Base-by-base conservation (phyloP, 2,797 vertebrate species). In the Parotocinclus haroldoi region DNA sequence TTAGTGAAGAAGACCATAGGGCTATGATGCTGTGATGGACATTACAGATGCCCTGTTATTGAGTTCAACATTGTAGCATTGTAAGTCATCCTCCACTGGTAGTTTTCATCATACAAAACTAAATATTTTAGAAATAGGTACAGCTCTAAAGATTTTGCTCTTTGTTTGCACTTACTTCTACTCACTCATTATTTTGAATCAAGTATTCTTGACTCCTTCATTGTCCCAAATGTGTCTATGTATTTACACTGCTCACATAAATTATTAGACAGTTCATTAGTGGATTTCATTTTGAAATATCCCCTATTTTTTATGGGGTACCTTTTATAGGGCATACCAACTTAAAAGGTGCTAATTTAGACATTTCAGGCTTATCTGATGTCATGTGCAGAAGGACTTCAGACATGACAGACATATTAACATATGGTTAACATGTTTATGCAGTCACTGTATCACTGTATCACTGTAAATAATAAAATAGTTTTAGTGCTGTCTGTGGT, bases 1-100 rank as follows among this genome's bases (percentile, higher is more conserved):
- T 84, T 81, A 84, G 79, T 77, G 11, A 78, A 79, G 81, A 79
- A 82, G 42, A 83, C 79, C 78, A 83, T 80, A 86, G 84, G 81
- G 80, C 84, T 81, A 83, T 84, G 40, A 69, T 27, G 27, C 70
- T 74, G 81, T 88, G 83, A 89, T 90, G 82, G 73, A 74, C 76
- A 87, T 85, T 76, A 77, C 87, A 89, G 84, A 87, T 84, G 83
- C 78, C 75, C 64, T 44, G 7, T 71, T 76, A 75, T 81, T 45
- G n/a, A 10, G 44, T 13, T 7, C 6, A 62, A 44, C 37, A 39
- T 68, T 27, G 27, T 27, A 27, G 5, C 38, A 5, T 40, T 40
- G 38, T 1, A 39, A 4, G 10, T 50, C 7, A 18, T 37, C 14
- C 10, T 45, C 49, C 48, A n/a, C 37, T 49, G 14, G 6, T 63